phyloP scores from a whole-genome alignment of 2,888 invertebrate genomes.

The Oscheius myriophilus region DNA sequence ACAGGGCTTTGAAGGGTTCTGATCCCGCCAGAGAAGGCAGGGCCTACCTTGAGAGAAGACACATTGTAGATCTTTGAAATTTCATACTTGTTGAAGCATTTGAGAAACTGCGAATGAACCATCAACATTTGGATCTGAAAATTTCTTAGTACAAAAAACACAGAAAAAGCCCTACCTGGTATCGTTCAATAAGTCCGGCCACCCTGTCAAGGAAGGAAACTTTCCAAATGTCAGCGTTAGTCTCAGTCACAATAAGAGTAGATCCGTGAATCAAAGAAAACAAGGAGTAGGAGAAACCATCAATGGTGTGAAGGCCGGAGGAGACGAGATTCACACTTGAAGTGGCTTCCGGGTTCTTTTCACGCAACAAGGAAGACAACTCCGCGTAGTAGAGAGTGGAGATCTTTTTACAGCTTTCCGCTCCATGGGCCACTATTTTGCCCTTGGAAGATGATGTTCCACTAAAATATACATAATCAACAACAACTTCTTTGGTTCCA shows the following conservation, averaged over 20 bases:
- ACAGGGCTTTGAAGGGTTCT: not conserved
- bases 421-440: constrained; percentile 36
- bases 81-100: constrained; percentile 48
- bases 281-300: constrained; percentile 36
- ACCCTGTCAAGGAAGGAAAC: constrained; percentile 45
- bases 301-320: constrained; percentile 38
- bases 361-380: constrained; percentile 30
- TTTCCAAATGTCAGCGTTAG: constrained; percentile 41
- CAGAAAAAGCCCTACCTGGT: constrained; percentile 26
- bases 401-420: constrained; percentile 29
- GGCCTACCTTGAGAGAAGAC: constrained; percentile 39
- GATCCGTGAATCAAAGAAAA: constrained; percentile 37
- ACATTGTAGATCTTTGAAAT: constrained; percentile 43
- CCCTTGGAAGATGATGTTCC: constrained; percentile 22
- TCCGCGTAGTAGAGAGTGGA: constrained; percentile 37
- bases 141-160: not conserved
- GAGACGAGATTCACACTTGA: constrained; percentile 35
- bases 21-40: too few relatives aligned
- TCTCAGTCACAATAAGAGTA: constrained; percentile 41
- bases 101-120: constrained; percentile 41
- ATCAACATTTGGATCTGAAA: constrained; percentile 38
- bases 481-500: too few relatives aligned
- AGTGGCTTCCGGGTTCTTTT: constrained; percentile 27
- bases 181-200: constrained; percentile 45
- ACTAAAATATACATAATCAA: constrained; percentile 29